Base-by-base conservation (phyloP, 1,140 invertebrate species). In the Hestina assimilis region DNA sequence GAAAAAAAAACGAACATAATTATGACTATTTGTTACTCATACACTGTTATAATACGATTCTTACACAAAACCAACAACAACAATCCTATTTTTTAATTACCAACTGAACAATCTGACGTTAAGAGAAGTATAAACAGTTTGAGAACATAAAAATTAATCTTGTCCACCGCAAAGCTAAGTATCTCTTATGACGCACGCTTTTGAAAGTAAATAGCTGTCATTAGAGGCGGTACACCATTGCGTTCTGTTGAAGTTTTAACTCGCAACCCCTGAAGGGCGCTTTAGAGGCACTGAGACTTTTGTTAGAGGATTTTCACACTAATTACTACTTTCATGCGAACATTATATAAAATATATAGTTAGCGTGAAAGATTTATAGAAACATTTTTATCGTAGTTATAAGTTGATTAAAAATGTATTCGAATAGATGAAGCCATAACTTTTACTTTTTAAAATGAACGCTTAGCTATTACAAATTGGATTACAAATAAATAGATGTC, bases 181-280 rank as follows among this genome's bases (percentile, higher is more conserved):
- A 9, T 38, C 17, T 46, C 43, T 35, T 33, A 38, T 46, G 46
- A 63, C 50, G 17, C 33, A 20, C 21, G 52, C 50, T 60, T 69
- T 62, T 58, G 53, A 71, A 61, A 70, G 65, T 69, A 77, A 77
- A 77, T 79, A 68, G 68, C 53, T 46, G 62, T 73, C 72, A 63
- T 79, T 75, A 75, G 63, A 59, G 45, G n/a, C 53, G 31, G 35
- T 21, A 55, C 43, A 59, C 55, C 56, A 40, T 69, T 56, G 48
- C 23, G 31, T 28, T 43, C 21, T 58, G 17, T 50, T 41, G 17
- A 45, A 57, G 41, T 19, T 28, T n/a, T 45, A 48, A 40, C 43
- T 55, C 35, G 54, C 21, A 46, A 63, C 58, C 57, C 56, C 53
- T 57, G 46, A 12, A 63, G 61, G 11, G 29, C 31, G 42, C 43